Evolutionary conservation across 2,888 invertebrate genomes (phyloP), one percentile per base, ranked within the genome.

Genomic region (Acrobeloides nanus): DNA sequence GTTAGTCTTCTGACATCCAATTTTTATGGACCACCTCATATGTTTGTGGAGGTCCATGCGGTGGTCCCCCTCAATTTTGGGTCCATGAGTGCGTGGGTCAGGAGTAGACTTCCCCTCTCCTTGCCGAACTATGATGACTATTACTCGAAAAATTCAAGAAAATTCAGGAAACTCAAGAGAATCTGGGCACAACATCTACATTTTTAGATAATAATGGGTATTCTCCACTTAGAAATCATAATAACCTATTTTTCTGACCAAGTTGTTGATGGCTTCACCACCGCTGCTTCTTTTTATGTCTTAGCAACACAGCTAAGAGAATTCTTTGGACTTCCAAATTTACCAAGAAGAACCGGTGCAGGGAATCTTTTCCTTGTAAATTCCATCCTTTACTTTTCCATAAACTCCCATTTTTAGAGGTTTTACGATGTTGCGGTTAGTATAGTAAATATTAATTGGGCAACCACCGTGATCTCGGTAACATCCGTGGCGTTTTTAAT

Each of bases 181-280:
- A n/a, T n/a, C n/a, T n/a, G n/a, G n/a, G n/a, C n/a, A n/a, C n/a
- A n/a, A n/a, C n/a, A n/a, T n/a, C n/a, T n/a, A n/a, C n/a, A n/a
- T 12, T 49, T 57, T 48, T 53, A 88, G 86, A 63, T 86, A n/a
- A 48, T 81, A 8, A 85, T 89, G 85, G 86, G 84, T 75, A 62
- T 83, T 40, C 76, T 86, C 37, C 81, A 84, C 18, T 77, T 76
- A 12, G 75, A 75, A 25, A 66, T 74, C 35, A 40, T 76, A 5
- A 65, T 74, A 0, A 62, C 70, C 1, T 76, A 73, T 52, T 65
- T 71, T 38, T 72, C 71, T 2, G 45, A 44, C 23, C 37, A 35
- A 2, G 66, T 79, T 17, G 75, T 80, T 27, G 74, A 77, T 42
- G 79, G 78, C 3, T 78, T 80, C 63, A 79, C 79, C 1, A 77